Percentiles rank a stretch among this genome's conserved stretches.
Conservation (phyloP, 2,797 vertebrate species). For the Acomys russatus region DNA sequence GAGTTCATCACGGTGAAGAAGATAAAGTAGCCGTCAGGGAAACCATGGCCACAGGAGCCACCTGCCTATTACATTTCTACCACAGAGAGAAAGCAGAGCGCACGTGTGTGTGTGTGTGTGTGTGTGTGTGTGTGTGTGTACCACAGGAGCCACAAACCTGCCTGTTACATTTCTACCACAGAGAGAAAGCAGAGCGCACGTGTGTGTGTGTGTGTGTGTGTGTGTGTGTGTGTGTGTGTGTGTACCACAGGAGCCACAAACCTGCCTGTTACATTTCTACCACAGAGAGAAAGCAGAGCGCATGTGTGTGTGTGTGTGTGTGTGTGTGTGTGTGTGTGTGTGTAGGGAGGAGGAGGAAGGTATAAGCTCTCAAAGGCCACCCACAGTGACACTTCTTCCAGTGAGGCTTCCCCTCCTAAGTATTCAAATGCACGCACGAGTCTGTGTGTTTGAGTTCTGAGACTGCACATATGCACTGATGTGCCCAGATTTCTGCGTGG, state of each 20-base stretch:
- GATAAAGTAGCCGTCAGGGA: neutral
- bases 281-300: too few species aligned
- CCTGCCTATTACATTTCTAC: neutral
- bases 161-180: neutral
- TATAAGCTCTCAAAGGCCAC: neutral
- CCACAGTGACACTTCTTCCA: neutral
- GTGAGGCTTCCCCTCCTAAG: neutral
- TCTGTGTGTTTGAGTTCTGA: neutral
- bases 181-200: neutral
- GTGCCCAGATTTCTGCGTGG: too few species aligned
- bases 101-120: too few species aligned
- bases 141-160: too few species aligned
- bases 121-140: rapidly evolving
- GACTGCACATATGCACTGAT: neutral
- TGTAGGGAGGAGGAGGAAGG: too few species aligned
- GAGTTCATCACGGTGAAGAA: neutral
- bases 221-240: neutral
- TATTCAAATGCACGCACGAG: neutral
- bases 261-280: too few species aligned
- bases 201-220: neutral
- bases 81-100: neutral
- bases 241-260: too few species aligned
- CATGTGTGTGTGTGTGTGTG: neutral
- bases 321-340: neutral
- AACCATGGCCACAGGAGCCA: too few species aligned